phyloP scores from a whole-genome alignment of 1,140 invertebrate genomes.

The Drosophila ficusphila region DNA sequence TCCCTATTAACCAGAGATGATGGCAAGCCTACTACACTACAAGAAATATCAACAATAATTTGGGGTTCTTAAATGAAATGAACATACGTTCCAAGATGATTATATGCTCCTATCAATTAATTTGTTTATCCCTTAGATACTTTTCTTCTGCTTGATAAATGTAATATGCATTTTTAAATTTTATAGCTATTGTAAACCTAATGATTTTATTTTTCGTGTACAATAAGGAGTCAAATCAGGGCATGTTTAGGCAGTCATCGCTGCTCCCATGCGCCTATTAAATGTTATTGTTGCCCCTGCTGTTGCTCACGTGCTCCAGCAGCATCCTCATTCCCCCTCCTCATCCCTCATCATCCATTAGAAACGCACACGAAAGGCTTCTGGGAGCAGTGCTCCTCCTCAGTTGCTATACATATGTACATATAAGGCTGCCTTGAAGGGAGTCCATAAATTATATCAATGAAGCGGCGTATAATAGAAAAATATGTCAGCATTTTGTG shows the following conservation, averaged over 20 bases:
- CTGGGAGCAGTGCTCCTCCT: slow-evolving; percentile 23
- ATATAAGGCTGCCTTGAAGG: slow-evolving; percentile 30
- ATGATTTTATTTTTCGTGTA: background rate
- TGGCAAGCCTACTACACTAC: slow-evolving; percentile 20
- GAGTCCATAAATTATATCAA: slow-evolving; percentile 48
- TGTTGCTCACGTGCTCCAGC: slow-evolving; percentile 32
- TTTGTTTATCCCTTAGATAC: too few species aligned
- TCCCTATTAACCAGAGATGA: slow-evolving; percentile 42
- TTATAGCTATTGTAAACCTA: background rate
- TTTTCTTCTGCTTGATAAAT: too few species aligned
- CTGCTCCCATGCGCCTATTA: slow-evolving; percentile 21
- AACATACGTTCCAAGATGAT: too few species aligned
- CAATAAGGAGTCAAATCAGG: slow-evolving; percentile 16
- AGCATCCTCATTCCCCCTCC: slow-evolving; percentile 21
- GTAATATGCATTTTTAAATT: background rate
- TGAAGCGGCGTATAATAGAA: slow-evolving; percentile 52
- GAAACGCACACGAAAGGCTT: slow-evolving; percentile 56
- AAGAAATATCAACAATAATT: background rate
- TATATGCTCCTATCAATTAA: too few species aligned
- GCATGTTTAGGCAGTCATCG: slow-evolving; percentile 37
- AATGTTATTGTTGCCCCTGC: slow-evolving; percentile 38
- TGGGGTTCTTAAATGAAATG: too few species aligned
- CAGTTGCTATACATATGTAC: background rate
- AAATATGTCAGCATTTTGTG: slow-evolving; percentile 63
- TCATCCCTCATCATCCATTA: slow-evolving; percentile 31